Conservation (phyloP, 1,140 invertebrate species). For the Coenobita brevimanus region DNA sequence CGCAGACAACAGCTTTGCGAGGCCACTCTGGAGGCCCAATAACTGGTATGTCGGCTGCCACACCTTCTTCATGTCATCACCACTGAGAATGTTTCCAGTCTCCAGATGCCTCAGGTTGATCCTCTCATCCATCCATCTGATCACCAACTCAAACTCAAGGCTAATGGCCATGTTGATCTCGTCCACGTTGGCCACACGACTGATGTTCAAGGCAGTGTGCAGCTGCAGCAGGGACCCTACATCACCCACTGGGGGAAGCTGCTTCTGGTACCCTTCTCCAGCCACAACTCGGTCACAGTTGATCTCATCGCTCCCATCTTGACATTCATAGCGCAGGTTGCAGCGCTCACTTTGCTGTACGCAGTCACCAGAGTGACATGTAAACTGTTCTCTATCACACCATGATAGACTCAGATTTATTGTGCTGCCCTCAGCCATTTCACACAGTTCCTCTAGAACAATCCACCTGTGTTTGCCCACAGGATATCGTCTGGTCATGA, state of each 20-base stretch:
- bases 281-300: neutral
- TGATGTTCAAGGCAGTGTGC: neutral
- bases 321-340: constrained; percentile 37
- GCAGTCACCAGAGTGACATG: constrained; percentile 28
- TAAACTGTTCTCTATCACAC: constrained; percentile 17
- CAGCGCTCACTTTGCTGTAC: neutral
- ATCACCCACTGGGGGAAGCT: constrained; percentile 26
- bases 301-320: constrained; percentile 29
- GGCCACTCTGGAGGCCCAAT: too few relatives aligned
- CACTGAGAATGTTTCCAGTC: too few relatives aligned
- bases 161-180: constrained; percentile 42
- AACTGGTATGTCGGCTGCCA: too few relatives aligned
- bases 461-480: constrained; percentile 29
- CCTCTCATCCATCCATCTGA: constrained; percentile 36
- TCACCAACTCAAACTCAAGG: constrained; percentile 39
- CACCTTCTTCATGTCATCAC: too few relatives aligned
- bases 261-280: constrained; percentile 23
- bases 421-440: neutral
- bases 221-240: neutral
- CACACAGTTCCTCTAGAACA: neutral
- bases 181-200: constrained; percentile 39
- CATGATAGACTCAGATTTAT: neutral
- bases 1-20: too few relatives aligned
- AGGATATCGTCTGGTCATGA: neutral
- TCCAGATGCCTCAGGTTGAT: constrained; percentile 34